Percentiles rank a stretch among this genome's conserved stretches.
These are phyloP conservation scores for Ichneumoninae sp. DNA, from an alignment of 2,888 invertebrate genomes.

Conservation along the genomic window DNA sequence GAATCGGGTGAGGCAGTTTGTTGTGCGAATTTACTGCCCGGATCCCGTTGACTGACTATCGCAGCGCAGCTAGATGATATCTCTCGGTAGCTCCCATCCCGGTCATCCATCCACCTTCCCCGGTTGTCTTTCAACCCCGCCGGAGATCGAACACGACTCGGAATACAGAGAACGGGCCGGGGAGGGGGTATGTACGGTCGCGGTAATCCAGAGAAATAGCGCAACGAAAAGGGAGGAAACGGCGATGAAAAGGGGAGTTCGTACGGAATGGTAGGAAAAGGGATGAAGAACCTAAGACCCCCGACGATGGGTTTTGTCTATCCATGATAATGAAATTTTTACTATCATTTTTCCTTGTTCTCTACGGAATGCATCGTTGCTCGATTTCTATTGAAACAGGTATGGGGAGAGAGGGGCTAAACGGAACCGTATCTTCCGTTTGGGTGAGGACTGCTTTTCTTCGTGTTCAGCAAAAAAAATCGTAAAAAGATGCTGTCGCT, in stretches of 20 bases:
- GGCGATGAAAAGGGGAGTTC: background rate
- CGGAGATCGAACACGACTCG: conserved; percentile 39
- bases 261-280: background rate
- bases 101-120: conserved; percentile 47
- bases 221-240: background rate
- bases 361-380: background rate
- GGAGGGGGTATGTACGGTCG: conserved; percentile 7
- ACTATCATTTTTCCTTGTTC: conserved; percentile 3
- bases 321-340: conserved; percentile 11
- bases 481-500: background rate
- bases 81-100: conserved; percentile 52
- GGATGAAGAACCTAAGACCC: background rate
- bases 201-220: conserved; percentile 27
- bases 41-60: conserved; percentile 72
- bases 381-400: background rate
- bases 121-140: conserved; percentile 15
- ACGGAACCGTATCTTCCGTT: background rate
- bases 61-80: conserved; percentile 71
- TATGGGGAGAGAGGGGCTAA: background rate
- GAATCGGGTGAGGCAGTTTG: conserved; percentile 71
- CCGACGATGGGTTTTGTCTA: background rate
- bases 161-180: background rate
- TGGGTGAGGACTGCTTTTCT: background rate
- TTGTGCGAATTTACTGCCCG: conserved; percentile 75
- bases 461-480: background rate